These are phyloP conservation scores for Andrena minutula DNA, from an alignment of 2,888 invertebrate species.

Conservation along the genomic window DNA sequence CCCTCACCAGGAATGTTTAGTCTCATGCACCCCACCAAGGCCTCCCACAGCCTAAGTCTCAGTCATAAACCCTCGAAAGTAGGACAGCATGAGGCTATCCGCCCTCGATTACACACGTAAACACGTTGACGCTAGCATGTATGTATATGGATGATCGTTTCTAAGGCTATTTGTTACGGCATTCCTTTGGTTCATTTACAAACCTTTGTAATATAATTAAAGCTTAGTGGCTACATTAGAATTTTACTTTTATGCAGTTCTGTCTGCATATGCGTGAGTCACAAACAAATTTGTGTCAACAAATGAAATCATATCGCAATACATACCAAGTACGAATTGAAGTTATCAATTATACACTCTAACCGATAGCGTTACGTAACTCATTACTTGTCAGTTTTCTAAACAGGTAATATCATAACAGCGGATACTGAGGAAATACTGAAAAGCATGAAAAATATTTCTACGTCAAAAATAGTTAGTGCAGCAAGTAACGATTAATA, in stretches of 20 bases:
- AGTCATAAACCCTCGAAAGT: too few relatives aligned
- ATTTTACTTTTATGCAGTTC: slow-evolving; percentile 9
- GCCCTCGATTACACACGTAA: too few relatives aligned
- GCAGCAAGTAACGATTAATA: neutral
- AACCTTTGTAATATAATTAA: slow-evolving; percentile 1
- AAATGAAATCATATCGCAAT: slow-evolving; percentile 56
- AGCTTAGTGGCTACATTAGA: neutral
- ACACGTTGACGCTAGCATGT: too few relatives aligned
- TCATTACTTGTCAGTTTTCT: slow-evolving; percentile 20
- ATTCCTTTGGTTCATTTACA: neutral
- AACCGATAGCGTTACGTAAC: slow-evolving; percentile 28
- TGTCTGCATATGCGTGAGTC: slow-evolving; percentile 5
- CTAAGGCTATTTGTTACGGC: neutral
- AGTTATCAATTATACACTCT: slow-evolving; percentile 37
- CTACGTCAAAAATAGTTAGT: neutral
- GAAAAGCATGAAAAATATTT: neutral
- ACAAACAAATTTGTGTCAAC: slow-evolving; percentile 27
- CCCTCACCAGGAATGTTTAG: too few relatives aligned
- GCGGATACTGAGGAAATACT: slow-evolving; percentile 3
- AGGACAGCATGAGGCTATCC: too few relatives aligned
- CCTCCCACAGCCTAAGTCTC: too few relatives aligned
- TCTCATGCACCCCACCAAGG: too few relatives aligned
- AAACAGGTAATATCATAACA: neutral
- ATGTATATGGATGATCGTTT: neutral
- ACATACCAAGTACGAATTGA: slow-evolving; percentile 35